Base-by-base conservation (phyloP, 2,888 invertebrate species). In the Pseudococcus viburni region DNA sequence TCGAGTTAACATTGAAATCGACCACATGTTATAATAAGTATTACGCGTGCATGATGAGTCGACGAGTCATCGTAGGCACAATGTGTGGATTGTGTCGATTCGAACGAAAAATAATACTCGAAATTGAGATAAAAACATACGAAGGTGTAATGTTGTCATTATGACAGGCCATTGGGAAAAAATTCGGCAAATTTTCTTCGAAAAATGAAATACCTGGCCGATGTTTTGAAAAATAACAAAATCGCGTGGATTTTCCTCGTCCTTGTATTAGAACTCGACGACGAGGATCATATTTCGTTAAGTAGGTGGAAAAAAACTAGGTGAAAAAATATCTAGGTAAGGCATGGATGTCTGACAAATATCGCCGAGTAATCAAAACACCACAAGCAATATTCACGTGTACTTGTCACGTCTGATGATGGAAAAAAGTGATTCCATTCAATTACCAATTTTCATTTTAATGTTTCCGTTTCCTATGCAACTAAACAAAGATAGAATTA, bases 1-100 rank as follows among this genome's bases (percentile, higher is more conserved):
- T 33, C 26, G 68, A 15, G 8, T 42, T 73, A 80, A 80, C 80
- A 80, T 80, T 80, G 80, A 80, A 80, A 80, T 80, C 46, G 80
- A 80, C n/a, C n/a, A 42, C 68, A 73, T 73, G 33, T 33, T 33
- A 33, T 0, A 33, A 73, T 33, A 4, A 15, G 1, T 12, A 73
- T 39, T 4, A 33, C 73, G 33, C 17, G 73, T 73, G 39, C 3
- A 39, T 17, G 17, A 73, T 73, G 15, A 33, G 26, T 33, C 73
- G 39, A 39, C 33, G 17, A 73, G 17, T 73, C 11, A 33, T 3
- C 26, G 26, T n/a, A n/a, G n/a, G 64, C 7, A 73, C 26, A 26
- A 39, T 73, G 33, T n/a, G 51, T 51, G 51, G 51, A 46, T 51
- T 51, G 9, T 15, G 51, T 15, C 46, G 46, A 46, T 11, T 46